A percentile compares a stretch with the other conserved stretches of the same genome.
Conservation (phyloP, 2,113 vertebrate species). For the Gavia stellata region DNA sequence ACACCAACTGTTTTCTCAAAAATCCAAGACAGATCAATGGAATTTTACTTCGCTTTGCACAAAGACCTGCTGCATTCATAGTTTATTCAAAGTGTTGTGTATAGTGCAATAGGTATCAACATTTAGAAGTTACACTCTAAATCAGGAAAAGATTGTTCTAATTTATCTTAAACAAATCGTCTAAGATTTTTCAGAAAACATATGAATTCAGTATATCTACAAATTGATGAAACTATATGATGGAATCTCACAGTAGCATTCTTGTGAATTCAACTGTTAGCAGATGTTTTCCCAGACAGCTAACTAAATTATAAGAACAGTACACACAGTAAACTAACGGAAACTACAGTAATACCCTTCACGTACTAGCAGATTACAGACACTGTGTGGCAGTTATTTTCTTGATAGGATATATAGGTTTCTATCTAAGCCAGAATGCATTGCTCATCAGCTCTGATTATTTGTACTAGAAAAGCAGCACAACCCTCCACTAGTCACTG, state of each 20-base stretch:
- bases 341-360: not conserved
- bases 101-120: not conserved
- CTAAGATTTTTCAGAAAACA: not conserved
- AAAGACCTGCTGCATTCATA: not conserved
- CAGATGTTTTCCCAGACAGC: not conserved
- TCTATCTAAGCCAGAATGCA: not conserved
- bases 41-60: not conserved
- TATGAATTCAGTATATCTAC: not conserved
- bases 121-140: not conserved
- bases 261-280: not conserved
- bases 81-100: not conserved
- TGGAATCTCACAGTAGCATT: not conserved
- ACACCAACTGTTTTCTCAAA: not conserved
- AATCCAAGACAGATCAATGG: not conserved
- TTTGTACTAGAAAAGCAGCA: not conserved
- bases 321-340: not conserved
- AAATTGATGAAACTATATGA: not conserved
- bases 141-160: not conserved
- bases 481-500: not conserved
- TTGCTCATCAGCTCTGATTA: not conserved
- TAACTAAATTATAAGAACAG: not conserved
- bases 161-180: not conserved
- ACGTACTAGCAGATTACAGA: not conserved
- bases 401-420: not conserved
- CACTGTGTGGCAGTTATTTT: not conserved